A percentile compares a stretch with the other conserved stretches of the same genome.
Evolutionary conservation across 1,140 invertebrate genomes (phyloP).

Genomic region (Panagrolaimus sp.): DNA sequence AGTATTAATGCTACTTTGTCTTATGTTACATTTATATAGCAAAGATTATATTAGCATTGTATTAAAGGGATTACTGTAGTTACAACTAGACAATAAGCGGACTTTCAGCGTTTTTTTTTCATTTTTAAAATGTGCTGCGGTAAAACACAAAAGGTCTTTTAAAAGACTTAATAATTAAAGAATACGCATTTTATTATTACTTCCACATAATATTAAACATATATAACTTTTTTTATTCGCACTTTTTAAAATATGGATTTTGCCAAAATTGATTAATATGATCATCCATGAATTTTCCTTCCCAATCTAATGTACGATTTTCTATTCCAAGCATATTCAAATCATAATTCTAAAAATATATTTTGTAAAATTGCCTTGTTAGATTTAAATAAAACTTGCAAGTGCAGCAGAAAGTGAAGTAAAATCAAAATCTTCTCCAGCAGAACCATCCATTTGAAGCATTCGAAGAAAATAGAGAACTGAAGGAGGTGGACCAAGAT

Average conservation of each 20-base stretch:
- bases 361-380: neutral
- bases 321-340: neutral
- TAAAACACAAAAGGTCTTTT: too few species aligned
- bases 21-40: too few species aligned
- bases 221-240: too few species aligned
- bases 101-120: too few species aligned
- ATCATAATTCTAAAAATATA: neutral
- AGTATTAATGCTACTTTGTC: too few species aligned
- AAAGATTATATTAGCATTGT: too few species aligned
- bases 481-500: neutral
- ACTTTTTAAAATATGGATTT: neutral
- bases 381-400: neutral
- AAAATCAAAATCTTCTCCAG: neutral
- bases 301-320: neutral
- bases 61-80: too few species aligned
- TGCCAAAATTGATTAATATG: neutral
- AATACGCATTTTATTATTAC: too few species aligned
- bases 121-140: too few species aligned
- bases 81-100: too few species aligned
- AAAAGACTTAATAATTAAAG: too few species aligned
- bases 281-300: neutral
- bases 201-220: too few species aligned
- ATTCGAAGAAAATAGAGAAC: neutral
- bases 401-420: neutral
- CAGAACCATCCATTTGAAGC: neutral